Evolutionary conservation across 2,888 invertebrate species (phyloP), one percentile per base, ranked within the genome.

Genomic region (Acheta domesticus): DNA sequence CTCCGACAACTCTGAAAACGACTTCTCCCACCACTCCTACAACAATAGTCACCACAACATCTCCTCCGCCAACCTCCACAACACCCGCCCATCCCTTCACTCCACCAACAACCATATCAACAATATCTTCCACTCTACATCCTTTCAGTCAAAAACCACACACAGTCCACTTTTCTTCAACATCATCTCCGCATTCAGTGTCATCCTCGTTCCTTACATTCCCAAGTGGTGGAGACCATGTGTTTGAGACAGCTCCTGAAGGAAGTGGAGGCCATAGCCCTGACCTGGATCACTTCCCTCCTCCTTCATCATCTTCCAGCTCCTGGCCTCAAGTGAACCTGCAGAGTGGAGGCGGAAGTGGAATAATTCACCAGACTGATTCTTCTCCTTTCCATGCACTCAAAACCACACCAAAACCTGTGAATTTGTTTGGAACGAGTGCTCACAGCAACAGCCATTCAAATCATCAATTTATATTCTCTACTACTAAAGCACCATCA

Each of bases 401-500:
- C 23, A 75, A 75, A 14, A 75, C 75, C 16, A 75, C 75, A 23
- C 21, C 75, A 8, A 75, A 75, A 36, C 75, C 75, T 23, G 16
- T 14, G n/a, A 75, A 75, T 20, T 21, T 23, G 20, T 75, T 75
- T 20, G 75, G 75, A 75, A 14, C 75, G 14, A 14, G 23, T n/a
- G 75, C n/a, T n/a, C 19, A 75, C 21, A 75, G 75, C 21, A 23
- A 75, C 21, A 23, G 75, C 75, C 75, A 75, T 20, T n/a, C 75
- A 14, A 12, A 75, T 20, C 75, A 75, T n/a, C 75, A 77, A 48
- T 79, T 79, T 73, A n/a, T 79, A 21, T 81, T 76, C 49, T 78
- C 79, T 19, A 75, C 80, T 21, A 79, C 80, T n/a, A 81, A 79
- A 73, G 36, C 80, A 21, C 20, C 80, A 73, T 21, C 80, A 14